Evolutionary conservation across 2,888 invertebrate genomes (phyloP).

Genomic region (Panorpa germanica): DNA sequence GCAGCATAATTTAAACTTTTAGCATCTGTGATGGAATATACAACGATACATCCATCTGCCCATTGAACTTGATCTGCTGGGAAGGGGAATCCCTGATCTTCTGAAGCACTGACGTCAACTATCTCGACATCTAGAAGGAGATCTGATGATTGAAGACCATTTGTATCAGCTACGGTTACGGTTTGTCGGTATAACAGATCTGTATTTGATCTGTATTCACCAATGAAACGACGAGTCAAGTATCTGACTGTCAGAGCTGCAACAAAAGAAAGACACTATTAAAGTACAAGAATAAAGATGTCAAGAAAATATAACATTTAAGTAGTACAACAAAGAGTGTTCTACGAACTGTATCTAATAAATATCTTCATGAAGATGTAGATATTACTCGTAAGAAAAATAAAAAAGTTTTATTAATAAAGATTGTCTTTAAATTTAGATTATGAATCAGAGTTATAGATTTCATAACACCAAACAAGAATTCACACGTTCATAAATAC

Average conservation of each 20-base stretch:
- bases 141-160: conserved; percentile 42
- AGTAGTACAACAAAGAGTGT: too few relatives aligned
- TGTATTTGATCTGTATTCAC: conserved; percentile 67
- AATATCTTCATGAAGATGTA: too few relatives aligned
- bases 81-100: conserved; percentile 32
- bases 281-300: too few relatives aligned
- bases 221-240: conserved; percentile 56
- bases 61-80: conserved; percentile 35
- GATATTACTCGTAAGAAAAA: too few relatives aligned
- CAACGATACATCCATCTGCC: conserved; percentile 61
- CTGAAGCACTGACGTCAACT: conserved; percentile 57
- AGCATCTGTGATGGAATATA: conserved; percentile 58
- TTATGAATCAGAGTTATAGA: too few relatives aligned
- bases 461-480: too few relatives aligned
- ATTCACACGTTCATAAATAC: too few relatives aligned
- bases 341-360: too few relatives aligned
- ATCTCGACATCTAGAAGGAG: conserved; percentile 60
- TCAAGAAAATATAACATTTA: too few relatives aligned
- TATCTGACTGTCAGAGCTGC: conserved; percentile 60
- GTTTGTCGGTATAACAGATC: conserved; percentile 61
- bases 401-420: too few relatives aligned
- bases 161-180: conserved; percentile 45
- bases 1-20: conserved; percentile 49
- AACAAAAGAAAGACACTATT: conserved; percentile 28
- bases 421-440: too few relatives aligned